Base-by-base conservation (phyloP, 2,888 invertebrate species). In the Esperia sulphurella region DNA sequence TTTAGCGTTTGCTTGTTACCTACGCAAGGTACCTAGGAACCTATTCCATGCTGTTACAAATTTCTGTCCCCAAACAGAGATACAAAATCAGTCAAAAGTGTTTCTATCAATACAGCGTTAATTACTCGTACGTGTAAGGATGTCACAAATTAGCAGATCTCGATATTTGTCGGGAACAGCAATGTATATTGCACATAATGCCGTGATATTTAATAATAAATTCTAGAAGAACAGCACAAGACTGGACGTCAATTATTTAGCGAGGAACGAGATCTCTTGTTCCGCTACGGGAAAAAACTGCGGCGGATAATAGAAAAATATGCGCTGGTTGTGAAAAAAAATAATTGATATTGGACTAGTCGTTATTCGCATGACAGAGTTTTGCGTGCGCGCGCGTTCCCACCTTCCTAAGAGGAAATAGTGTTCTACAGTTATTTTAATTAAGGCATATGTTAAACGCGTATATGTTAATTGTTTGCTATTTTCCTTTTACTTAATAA, bases 341-440 rank as follows among this genome's bases (percentile, higher is more conserved):
- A 48, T 56, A 59, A 61, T 57, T 58, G 56, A 53, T 54, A 58
- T 55, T 52, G 40, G 48, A 43, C 40, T 45, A 41, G 47, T 59
- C 39, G 59, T 61, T 63, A 61, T 48, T 37, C 61, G 63, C 63
- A 58, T 63, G 63, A 59, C 56, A 44, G 52, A 50, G 41, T 50
- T 50, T 48, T 52, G 51, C 51, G 48, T 48, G 50, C n/a, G 40
- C 7, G 12, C 29, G 29, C 48, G 40, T 31, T 31, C 35, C 35
- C 33, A 45, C 44, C 48, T 44, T 42, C 30, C 43, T 45, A 46
- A 35, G 31, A 44, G 28, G 31, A 39, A 52, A 50, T 35, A 43
- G 28, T 46, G 35, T 45, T 29, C 30, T 14, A 40, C 37, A 44
- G 47, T 51, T 21, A 21, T 58, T 58, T 58, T 56, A 64, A 64